Conservation (phyloP, 2,797 vertebrate species). For the Ctenochaetus hawaiiensis region DNA sequence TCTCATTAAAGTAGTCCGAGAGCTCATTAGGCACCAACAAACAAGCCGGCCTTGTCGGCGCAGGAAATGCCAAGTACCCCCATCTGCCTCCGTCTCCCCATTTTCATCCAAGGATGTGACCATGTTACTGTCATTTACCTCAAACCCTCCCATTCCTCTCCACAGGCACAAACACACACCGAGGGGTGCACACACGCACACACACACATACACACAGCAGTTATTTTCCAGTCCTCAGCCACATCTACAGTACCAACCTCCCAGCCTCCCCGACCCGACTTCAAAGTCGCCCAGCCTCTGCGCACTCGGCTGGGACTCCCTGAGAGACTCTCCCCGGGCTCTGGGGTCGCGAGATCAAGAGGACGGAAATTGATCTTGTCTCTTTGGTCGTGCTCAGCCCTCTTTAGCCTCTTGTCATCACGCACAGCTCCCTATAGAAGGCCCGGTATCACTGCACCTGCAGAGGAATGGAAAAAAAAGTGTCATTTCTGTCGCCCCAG, state of each 20-base stretch:
- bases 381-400: conserved; percentile 72
- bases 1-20: conserved; percentile 99
- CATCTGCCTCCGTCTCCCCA: conserved; percentile 68
- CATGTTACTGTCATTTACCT: conserved; percentile 80
- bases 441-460: conserved; percentile 54
- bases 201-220: conserved; percentile 27
- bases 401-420: conserved; percentile 78
- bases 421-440: conserved; percentile 51
- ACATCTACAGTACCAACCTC: conserved; percentile 55
- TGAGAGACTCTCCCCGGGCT: conserved; percentile 72
- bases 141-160: conserved; percentile 76
- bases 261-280: conserved; percentile 68
- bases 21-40: conserved; percentile 99
- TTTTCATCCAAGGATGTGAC: conserved; percentile 93
- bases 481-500: conserved; percentile 49
- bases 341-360: conserved; percentile 82
- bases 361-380: conserved; percentile 81
- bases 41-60: conserved; percentile 95
- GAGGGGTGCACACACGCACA: conserved; percentile 40
- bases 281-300: conserved; percentile 76
- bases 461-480: conserved; percentile 29
- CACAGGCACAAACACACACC: conserved; percentile 76
- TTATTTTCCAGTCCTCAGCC: conserved; percentile 66
- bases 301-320: conserved; percentile 74
- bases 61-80: conserved; percentile 99